Evolutionary conservation across 2,113 vertebrate genomes (phyloP).

Genomic region (Ciconia stormi): DNA sequence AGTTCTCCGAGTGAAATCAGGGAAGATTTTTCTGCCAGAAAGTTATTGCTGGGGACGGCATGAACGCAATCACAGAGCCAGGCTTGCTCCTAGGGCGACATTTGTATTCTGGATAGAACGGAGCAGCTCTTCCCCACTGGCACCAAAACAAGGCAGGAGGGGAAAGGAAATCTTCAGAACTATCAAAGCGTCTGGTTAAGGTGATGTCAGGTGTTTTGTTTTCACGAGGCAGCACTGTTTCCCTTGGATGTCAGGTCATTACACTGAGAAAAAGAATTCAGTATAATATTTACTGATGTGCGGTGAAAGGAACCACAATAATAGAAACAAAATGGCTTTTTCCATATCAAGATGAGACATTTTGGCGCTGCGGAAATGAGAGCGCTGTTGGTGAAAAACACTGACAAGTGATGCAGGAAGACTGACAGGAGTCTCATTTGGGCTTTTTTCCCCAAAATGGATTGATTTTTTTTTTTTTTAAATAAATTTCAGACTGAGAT

Average conservation of each 20-base stretch:
- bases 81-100: neutral
- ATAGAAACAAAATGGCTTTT: neutral
- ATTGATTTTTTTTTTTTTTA: neutral
- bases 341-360: neutral
- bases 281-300: neutral
- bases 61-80: neutral
- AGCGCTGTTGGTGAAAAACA: neutral
- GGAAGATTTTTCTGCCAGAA: neutral
- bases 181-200: neutral
- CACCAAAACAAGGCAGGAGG: neutral
- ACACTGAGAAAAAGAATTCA: neutral
- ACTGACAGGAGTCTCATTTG: neutral
- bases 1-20: neutral
- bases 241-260: neutral
- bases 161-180: neutral
- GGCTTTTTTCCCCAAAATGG: neutral
- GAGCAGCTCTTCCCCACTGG: neutral
- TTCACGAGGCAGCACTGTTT: neutral
- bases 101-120: neutral
- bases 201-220: neutral
- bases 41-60: neutral
- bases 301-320: neutral
- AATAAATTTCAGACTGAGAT: neutral
- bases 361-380: neutral
- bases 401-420: neutral